Evolutionary conservation across 2,888 invertebrate genomes (phyloP), one percentile per base, ranked within the genome.

Genomic region (Standfussiana lucernea): DNA sequence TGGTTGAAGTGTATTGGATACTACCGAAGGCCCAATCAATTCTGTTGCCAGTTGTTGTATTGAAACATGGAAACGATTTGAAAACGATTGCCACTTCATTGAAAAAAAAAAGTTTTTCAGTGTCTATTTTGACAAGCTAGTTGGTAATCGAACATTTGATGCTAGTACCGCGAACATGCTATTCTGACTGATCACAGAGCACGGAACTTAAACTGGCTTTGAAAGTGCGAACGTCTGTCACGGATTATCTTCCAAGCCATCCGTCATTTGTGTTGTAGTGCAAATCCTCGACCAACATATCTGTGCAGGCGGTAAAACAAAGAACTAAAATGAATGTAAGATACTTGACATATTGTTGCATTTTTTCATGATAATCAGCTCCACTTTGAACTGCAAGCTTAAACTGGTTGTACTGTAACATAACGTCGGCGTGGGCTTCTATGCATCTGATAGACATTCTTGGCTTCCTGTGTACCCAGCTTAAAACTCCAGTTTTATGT

Each of bases 401-500:
- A 37, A 37, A 37, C 37, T 37, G 37, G 6, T 37, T 6, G 37
- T 11, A n/a, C 5, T 4, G n/a, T 53, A n/a, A n/a, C 11, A 53
- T n/a, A 53, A 53, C 13, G 24, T 13, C n/a, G n/a, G 1, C n/a
- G 53, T 53, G 11, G 13, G 1, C 13, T 53, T 53, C 53, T n/a
- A 53, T n/a, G 11, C 0, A 11, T 53, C 24, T 50, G 4, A 53
- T n/a, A n/a, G 53, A n/a, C 28, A 32, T 59, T 32, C 32, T 59
- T 8, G 28, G 8, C 7, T 7, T 28, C 28, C 15, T 59, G 8
- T 59, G 59, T 37, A 37, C 37, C 2, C 24, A 62, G 11, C 18
- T 65, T 45, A 28, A 45, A 72, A 18, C 24, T 65, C 13, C 1
- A 5, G 6, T 24, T 78, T 78, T 65, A 80, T 59, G 28, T 42